These are phyloP conservation scores for Microtus richardsoni DNA, from an alignment of 2,113 vertebrate species.

Conservation along the genomic window DNA sequence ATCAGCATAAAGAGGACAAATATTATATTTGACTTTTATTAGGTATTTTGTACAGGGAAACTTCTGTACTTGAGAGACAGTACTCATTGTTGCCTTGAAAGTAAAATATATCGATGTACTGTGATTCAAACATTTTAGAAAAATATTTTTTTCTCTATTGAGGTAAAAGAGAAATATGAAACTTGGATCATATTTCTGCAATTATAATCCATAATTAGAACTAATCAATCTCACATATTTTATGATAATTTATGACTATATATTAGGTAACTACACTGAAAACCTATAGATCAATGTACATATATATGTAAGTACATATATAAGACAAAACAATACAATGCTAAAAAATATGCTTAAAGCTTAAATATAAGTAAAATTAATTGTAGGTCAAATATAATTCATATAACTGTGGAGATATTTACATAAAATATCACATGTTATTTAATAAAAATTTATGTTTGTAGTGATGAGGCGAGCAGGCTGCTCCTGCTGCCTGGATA, in stretches of 20 bases:
- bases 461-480: too few species aligned
- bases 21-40: not conserved
- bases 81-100: not conserved
- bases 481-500: too few species aligned
- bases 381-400: not conserved
- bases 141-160: not conserved
- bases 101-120: not conserved
- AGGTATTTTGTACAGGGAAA: not conserved
- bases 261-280: not conserved
- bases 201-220: not conserved
- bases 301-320: not conserved
- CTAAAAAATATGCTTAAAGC: not conserved
- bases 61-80: not conserved
- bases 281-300: not conserved
- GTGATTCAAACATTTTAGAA: not conserved
- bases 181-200: not conserved
- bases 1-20: not conserved
- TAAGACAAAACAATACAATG: not conserved
- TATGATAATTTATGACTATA: not conserved
- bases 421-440: not conserved
- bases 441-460: not conserved
- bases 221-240: not conserved
- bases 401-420: not conserved
- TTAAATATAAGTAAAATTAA: not conserved
- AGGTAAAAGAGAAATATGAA: not conserved